These are phyloP conservation scores for Macrophya alboannulata DNA, from an alignment of 2,888 invertebrate species.

Conservation along the genomic window DNA sequence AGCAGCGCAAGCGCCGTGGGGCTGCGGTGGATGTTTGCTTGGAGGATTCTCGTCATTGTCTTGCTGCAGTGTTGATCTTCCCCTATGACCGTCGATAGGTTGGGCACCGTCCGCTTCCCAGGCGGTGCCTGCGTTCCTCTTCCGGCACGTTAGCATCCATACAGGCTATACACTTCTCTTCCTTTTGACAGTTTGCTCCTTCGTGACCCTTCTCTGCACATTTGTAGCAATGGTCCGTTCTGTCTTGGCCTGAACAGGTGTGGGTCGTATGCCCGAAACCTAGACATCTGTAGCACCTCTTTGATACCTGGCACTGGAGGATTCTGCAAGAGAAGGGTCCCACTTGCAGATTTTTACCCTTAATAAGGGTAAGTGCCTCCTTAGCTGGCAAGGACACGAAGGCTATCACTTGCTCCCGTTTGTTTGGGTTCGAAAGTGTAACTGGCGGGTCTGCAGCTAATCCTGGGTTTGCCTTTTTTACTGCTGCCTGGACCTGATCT, in stretches of 20 bases:
- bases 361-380: background rate
- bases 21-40: background rate
- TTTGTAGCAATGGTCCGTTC: background rate
- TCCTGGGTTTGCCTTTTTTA: too few species aligned
- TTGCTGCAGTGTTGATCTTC: background rate
- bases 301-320: background rate
- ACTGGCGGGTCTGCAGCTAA: too few species aligned
- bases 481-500: too few species aligned
- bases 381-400: background rate
- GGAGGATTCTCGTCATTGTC: background rate
- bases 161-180: background rate
- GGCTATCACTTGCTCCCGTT: too few species aligned
- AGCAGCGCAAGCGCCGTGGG: background rate
- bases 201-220: too few species aligned
- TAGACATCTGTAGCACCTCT: constrained; percentile 47
- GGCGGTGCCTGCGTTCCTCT: background rate
- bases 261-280: constrained; percentile 50
- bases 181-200: background rate
- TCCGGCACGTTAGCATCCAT: background rate
- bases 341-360: background rate
- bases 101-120: background rate
- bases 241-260: background rate
- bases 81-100: background rate
- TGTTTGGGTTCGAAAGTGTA: too few species aligned
- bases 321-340: constrained; percentile 54